Evolutionary conservation across 2,113 vertebrate species (phyloP).

Genomic region (Rhipidura dahli): DNA sequence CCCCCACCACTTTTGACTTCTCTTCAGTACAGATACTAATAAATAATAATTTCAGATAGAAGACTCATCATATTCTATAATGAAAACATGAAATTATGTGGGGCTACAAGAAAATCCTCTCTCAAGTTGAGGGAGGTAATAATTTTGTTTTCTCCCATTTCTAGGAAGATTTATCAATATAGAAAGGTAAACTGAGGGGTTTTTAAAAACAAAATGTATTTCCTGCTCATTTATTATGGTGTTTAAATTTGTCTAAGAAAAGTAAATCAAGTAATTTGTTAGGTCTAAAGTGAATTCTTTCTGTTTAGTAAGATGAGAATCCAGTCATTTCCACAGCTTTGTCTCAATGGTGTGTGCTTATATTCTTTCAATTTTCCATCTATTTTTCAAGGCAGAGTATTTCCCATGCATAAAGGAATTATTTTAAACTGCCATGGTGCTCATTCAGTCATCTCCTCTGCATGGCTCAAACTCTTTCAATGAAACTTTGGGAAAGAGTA

Average conservation of each 20-base stretch:
- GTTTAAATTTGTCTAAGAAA: background rate
- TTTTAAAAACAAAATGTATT: background rate
- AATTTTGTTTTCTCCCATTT: background rate
- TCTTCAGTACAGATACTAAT: background rate
- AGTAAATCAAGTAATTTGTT: fast-evolving
- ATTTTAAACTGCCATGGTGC: background rate
- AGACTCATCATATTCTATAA: background rate
- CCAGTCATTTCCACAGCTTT: background rate
- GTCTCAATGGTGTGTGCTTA: background rate
- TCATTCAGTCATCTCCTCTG: background rate
- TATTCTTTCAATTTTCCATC: background rate
- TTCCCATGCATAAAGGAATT: background rate
- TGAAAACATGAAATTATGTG: background rate
- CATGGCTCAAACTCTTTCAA: background rate
- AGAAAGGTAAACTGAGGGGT: fast-evolving
- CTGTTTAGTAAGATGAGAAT: background rate
- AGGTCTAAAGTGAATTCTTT: background rate
- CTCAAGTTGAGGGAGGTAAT: background rate
- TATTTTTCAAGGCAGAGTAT: background rate
- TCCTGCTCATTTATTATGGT: background rate
- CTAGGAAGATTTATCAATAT: background rate
- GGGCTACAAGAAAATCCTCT: background rate
- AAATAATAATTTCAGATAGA: background rate
- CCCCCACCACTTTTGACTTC: fast-evolving
- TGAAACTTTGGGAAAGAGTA: background rate